Percentiles rank a stretch among this genome's conserved stretches.
These are phyloP conservation scores for Pangasius sanitwongsei DNA, from an alignment of 2,797 vertebrate species.

Conservation along the genomic window DNA sequence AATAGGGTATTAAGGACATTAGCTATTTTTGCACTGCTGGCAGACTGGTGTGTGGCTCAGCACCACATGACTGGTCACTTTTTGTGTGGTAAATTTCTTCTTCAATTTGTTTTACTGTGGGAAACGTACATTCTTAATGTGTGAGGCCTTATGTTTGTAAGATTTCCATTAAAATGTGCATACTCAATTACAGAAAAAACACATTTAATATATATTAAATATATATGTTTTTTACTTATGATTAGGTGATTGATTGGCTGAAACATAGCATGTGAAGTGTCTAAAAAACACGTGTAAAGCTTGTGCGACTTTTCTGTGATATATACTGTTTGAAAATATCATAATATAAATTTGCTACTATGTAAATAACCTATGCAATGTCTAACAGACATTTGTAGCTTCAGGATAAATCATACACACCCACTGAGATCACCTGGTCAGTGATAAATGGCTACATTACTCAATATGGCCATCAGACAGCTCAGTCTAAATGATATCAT, in stretches of 20 bases:
- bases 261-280: background rate
- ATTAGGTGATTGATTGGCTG: background rate
- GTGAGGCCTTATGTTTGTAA: background rate
- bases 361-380: background rate
- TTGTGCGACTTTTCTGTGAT: background rate
- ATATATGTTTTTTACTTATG: background rate
- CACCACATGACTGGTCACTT: too few relatives aligned
- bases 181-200: background rate
- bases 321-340: background rate
- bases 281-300: background rate
- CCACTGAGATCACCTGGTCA: background rate
- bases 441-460: background rate
- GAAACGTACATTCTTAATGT: background rate
- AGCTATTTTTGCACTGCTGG: constrained; percentile 8
- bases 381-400: background rate
- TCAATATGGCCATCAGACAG: background rate
- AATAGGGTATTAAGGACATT: constrained; percentile 16
- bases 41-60: background rate
- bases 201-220: background rate
- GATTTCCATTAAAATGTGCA: background rate
- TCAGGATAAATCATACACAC: background rate
- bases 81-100: background rate
- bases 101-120: background rate
- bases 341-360: background rate
- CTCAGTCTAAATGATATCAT: constrained; percentile 25